Percentiles rank a stretch among this genome's conserved stretches.
phyloP scores from a whole-genome alignment of 2,113 vertebrate species.

The Coregonus clupeaformis region DNA sequence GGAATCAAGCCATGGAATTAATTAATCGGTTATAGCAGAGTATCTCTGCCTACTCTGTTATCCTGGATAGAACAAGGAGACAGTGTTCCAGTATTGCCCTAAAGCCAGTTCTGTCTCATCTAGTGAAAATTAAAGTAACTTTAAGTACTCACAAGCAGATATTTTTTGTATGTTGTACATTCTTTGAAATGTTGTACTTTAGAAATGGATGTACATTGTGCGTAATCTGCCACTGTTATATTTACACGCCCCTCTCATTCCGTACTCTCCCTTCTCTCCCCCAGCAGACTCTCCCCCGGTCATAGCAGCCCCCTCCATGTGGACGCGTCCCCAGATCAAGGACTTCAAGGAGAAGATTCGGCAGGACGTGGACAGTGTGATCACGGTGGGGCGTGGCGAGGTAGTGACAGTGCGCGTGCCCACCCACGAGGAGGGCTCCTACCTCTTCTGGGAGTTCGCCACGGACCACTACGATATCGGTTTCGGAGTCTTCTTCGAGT shows the following conservation, averaged over 20 bases:
- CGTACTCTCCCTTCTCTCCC: not conserved
- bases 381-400: constrained; percentile 96
- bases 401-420: constrained; percentile 97
- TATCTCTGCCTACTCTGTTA: not conserved
- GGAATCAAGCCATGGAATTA: not conserved
- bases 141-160: too few species aligned
- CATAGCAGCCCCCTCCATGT: constrained; percentile 97
- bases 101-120: not conserved
- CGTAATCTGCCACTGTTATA: too few species aligned
- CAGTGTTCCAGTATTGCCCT: not conserved
- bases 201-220: too few species aligned
- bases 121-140: not conserved
- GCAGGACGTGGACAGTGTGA: constrained; percentile 96
- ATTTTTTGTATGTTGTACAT: too few species aligned
- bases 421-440: constrained; percentile 96
- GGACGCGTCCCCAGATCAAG: constrained; percentile 97
- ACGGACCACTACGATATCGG: constrained; percentile 99
- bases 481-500: constrained; percentile 99
- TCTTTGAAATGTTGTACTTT: too few species aligned
- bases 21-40: not conserved
- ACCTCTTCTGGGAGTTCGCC: constrained; percentile 99
- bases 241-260: not conserved
- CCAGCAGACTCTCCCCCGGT: constrained; percentile 83
- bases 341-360: constrained; percentile 99
- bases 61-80: not conserved